Evolutionary conservation across 1,140 invertebrate species (phyloP).

Genomic region (Aphelenchoides fujianensis): DNA sequence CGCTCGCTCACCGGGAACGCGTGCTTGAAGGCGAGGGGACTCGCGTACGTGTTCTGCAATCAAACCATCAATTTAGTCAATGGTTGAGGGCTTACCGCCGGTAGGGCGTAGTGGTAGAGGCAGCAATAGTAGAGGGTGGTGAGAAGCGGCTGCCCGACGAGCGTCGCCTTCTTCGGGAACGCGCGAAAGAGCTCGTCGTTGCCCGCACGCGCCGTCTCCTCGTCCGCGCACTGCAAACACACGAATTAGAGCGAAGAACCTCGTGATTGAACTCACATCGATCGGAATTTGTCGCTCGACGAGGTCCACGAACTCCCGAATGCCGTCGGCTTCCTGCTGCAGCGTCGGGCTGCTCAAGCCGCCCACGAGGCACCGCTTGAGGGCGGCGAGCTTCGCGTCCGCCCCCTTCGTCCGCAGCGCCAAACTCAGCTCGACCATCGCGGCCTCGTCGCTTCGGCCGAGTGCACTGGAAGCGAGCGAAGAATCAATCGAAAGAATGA

Average conservation of each 20-base stretch:
- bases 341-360: conserved; percentile 54
- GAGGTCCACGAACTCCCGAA: conserved; percentile 62
- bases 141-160: conserved; percentile 58
- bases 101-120: conserved; percentile 61
- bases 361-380: conserved; percentile 58
- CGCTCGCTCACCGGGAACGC: conserved; percentile 62
- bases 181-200: conserved; percentile 17
- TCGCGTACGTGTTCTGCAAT: conserved; percentile 26
- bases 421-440: conserved; percentile 54
- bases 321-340: conserved; percentile 43
- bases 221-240: conserved; percentile 28
- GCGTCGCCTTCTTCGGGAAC: conserved; percentile 49
- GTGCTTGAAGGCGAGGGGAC: conserved; percentile 41
- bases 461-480: too few relatives aligned
- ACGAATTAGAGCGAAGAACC: background rate
- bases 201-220: conserved; percentile 17
- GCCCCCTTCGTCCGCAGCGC: conserved; percentile 43
- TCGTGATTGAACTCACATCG: conserved; percentile 56
- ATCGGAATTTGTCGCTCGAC: conserved; percentile 63
- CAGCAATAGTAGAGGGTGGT: conserved; percentile 63
- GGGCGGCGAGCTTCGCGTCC: conserved; percentile 49
- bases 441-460: conserved; percentile 63
- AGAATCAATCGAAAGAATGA: too few relatives aligned
- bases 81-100: conserved; percentile 29
- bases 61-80: background rate